Conservation (phyloP, 1,140 invertebrate species). For the Drosophila obscura region DNA sequence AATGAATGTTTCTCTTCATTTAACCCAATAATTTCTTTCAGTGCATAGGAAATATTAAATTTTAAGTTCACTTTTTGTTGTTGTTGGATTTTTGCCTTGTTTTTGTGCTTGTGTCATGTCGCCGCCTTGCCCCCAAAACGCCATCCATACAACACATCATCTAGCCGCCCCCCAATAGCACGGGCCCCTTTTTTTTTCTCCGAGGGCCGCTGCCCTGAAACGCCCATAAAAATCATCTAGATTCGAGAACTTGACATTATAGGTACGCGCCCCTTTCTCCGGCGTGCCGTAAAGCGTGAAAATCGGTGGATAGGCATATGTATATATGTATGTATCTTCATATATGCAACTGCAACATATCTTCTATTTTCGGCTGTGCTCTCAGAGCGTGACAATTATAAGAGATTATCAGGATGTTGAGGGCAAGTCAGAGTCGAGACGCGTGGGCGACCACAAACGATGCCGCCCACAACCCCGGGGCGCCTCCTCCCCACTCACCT, state of each 20-base stretch:
- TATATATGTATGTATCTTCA: slow-evolving; percentile 14
- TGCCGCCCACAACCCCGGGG: slow-evolving; percentile 35
- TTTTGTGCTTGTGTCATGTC: slow-evolving; percentile 29
- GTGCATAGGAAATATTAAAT: slow-evolving; percentile 40
- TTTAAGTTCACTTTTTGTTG: slow-evolving; percentile 37
- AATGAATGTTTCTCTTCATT: too few relatives aligned
- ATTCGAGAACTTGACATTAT: too few relatives aligned
- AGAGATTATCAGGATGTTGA: slow-evolving; percentile 64
- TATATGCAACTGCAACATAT: slow-evolving; percentile 39
- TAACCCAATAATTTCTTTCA: neutral
- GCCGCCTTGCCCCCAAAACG: slow-evolving; percentile 66
- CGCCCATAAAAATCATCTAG: too few relatives aligned
- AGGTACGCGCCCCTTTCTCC: too few relatives aligned
- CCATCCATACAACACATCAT: slow-evolving; percentile 58
- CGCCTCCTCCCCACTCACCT: neutral
- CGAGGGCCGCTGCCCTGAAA: too few relatives aligned
- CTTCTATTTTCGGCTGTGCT: slow-evolving; percentile 65
- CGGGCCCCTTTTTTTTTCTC: slow-evolving; percentile 47
- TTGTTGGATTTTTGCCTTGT: slow-evolving; percentile 1
- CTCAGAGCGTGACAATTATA: slow-evolving; percentile 71
- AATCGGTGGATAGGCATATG: slow-evolving; percentile 15
- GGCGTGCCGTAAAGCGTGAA: slow-evolving; percentile 37
- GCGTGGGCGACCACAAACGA: slow-evolving; percentile 73
- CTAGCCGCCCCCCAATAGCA: too few relatives aligned
- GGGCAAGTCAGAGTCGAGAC: slow-evolving; percentile 49